Conservation (phyloP, 2,888 invertebrate species). For the Apamea anceps region DNA sequence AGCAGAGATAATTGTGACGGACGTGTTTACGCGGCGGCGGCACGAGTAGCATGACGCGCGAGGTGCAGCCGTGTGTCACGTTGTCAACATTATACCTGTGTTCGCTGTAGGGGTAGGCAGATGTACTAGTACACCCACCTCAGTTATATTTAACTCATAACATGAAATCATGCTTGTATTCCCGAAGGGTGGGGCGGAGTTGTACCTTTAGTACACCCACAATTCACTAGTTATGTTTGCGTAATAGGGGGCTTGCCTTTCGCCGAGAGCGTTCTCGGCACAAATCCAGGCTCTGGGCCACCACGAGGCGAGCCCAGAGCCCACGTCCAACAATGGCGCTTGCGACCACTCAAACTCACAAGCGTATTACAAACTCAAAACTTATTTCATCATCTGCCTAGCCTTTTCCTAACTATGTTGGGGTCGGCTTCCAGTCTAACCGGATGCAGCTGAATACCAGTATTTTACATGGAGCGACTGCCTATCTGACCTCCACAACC, state of each 20-base stretch:
- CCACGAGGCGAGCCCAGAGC: background rate
- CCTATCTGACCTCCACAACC: no score
- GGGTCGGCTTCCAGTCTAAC: no score
- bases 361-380: no score
- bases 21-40: conserved; percentile 1
- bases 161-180: background rate
- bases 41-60: conserved; percentile 1
- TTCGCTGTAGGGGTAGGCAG: background rate
- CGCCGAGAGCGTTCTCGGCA: background rate
- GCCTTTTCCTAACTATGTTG: no score
- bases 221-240: background rate
- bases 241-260: background rate
- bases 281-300: no score
- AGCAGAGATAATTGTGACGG: conserved; percentile 15
- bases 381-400: no score
- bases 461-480: no score
- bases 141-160: background rate
- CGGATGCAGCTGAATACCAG: no score
- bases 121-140: background rate
- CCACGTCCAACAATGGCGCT: background rate
- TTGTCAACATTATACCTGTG: background rate
- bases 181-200: background rate
- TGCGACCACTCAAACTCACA: background rate
- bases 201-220: background rate
- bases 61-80: background rate